Percentiles rank a stretch among this genome's conserved stretches.
Evolutionary conservation across 2,797 vertebrate genomes (phyloP).

Genomic region (Miichthys miiuy): DNA sequence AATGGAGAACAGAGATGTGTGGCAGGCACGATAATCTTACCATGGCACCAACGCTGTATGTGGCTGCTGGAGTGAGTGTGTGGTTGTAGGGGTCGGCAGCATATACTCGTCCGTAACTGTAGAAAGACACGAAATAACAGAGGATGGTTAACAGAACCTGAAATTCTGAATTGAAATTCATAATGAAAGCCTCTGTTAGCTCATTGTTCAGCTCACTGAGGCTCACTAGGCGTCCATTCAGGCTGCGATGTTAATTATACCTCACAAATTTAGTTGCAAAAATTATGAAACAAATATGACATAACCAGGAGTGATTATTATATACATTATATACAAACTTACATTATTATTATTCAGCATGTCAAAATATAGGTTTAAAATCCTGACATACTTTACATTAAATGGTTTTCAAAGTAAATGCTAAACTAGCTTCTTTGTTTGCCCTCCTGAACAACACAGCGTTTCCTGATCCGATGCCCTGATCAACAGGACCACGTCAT

Average conservation of each 20-base stretch:
- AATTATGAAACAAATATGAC: no score
- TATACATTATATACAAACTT: background rate
- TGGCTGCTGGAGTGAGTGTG: constrained; percentile 98
- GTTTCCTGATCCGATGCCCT: no score
- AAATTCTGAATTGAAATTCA: background rate
- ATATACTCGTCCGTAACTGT: constrained; percentile 99
- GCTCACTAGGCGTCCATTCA: background rate
- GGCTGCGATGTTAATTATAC: background rate
- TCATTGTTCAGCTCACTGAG: background rate
- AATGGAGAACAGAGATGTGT: background rate
- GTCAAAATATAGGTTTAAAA: background rate
- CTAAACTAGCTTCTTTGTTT: no score
- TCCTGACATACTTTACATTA: no score
- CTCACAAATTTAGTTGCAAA: no score
- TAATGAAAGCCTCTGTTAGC: background rate
- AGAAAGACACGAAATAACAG: constrained; percentile 66
- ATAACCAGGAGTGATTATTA: background rate
- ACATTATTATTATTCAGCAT: background rate
- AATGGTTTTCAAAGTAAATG: no score
- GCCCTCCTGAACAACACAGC: no score
- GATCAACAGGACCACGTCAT: no score
- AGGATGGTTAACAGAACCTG: background rate
- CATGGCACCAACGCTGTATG: constrained; percentile 99
- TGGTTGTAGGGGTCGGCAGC: constrained; percentile 99
- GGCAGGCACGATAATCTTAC: constrained; percentile 83